phyloP scores from a whole-genome alignment of 1,140 invertebrate genomes.

The Leptinotarsa defecta region DNA sequence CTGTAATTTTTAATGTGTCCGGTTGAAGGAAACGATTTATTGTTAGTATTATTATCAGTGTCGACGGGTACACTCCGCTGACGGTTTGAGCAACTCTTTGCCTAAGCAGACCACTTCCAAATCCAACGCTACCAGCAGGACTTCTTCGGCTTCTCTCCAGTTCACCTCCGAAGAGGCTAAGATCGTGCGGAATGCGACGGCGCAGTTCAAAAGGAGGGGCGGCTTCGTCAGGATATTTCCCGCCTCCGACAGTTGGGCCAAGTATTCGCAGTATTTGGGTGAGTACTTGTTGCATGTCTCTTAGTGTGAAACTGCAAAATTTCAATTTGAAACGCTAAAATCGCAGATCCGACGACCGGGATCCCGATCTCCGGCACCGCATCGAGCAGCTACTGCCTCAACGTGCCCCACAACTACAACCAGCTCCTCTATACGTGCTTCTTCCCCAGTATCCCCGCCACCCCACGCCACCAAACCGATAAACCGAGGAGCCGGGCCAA shows the following conservation, averaged over 20 bases:
- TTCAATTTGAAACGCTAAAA: background rate
- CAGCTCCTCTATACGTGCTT: constrained; percentile 78
- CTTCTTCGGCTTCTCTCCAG: constrained; percentile 36
- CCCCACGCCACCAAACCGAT: constrained; percentile 46
- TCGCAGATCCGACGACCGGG: constrained; percentile 70
- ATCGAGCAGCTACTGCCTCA: constrained; percentile 62
- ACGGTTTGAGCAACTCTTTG: constrained; percentile 60
- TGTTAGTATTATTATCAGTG: constrained; percentile 54
- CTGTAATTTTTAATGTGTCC: background rate
- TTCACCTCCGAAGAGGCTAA: constrained; percentile 80
- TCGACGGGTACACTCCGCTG: constrained; percentile 71
- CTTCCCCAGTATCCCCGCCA: constrained; percentile 68
- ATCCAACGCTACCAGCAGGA: constrained; percentile 44
- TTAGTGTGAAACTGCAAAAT: background rate
- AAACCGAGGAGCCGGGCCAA: constrained; percentile 34
- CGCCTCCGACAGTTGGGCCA: constrained; percentile 82
- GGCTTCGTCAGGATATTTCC: constrained; percentile 94
- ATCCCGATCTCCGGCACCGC: constrained; percentile 69
- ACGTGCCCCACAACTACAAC: constrained; percentile 76
- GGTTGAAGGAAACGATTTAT: constrained; percentile 13
- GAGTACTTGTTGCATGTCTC: constrained; percentile 29
- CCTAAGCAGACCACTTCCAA: constrained; percentile 50
- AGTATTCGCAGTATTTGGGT: constrained; percentile 76
- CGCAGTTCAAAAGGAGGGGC: constrained; percentile 83
- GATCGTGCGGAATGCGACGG: constrained; percentile 74